phyloP scores from a whole-genome alignment of 2,797 vertebrate genomes.

The Gobionotothen gibberifrons region DNA sequence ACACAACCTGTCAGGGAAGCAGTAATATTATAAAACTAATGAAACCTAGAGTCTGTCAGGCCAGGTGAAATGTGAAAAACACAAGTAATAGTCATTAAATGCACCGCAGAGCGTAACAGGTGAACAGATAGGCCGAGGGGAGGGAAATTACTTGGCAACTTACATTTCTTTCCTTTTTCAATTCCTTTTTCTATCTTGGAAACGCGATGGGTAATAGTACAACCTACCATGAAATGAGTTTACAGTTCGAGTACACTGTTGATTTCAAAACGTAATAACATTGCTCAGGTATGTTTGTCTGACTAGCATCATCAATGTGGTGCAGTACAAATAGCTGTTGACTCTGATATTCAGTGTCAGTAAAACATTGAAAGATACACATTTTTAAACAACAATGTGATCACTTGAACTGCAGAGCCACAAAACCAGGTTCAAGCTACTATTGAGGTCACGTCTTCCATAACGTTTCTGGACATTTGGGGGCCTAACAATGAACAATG shows the following conservation, averaged over 20 bases:
- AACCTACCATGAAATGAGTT: constrained; percentile 53
- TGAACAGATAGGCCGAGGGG: constrained; percentile 30
- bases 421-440: not conserved
- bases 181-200: constrained; percentile 22
- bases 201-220: constrained; percentile 25
- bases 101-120: constrained; percentile 19
- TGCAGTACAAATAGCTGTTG: not conserved
- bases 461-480: not conserved
- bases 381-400: not conserved
- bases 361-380: not conserved
- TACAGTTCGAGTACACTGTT: not conserved
- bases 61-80: constrained; percentile 40
- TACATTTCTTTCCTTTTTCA: constrained; percentile 18
- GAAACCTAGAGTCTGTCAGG: constrained; percentile 4
- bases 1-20: constrained; percentile 17
- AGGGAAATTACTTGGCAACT: constrained; percentile 37
- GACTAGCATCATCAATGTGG: constrained; percentile 10
- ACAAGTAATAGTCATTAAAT: constrained; percentile 41
- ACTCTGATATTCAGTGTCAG: not conserved
- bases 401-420: not conserved
- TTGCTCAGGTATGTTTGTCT: not conserved
- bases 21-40: constrained; percentile 27
- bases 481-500: not conserved
- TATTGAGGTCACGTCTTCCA: not conserved
- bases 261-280: constrained; percentile 25